Evolutionary conservation across 2,888 invertebrate genomes (phyloP).

Genomic region (Biston betularia): DNA sequence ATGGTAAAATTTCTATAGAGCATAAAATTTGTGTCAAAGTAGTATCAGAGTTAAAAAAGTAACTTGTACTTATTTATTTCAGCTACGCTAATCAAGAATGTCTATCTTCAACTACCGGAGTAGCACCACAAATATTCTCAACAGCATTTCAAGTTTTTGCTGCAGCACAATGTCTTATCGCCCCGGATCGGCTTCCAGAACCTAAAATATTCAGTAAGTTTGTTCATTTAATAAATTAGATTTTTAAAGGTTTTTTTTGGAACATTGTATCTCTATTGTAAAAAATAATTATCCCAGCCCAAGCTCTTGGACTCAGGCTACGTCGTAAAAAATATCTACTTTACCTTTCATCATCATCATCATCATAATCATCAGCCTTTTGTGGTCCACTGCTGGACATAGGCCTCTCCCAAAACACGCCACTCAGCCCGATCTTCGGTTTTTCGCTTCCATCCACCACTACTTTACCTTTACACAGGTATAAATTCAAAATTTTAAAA

Average conservation of each 20-base stretch:
- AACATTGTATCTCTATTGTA: background rate
- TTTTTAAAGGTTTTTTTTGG: no score
- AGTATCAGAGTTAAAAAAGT: no score
- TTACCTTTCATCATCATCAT: no score
- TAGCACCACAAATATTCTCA: conserved; percentile 37
- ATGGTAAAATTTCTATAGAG: background rate
- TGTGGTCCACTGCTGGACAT: no score
- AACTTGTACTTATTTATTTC: background rate
- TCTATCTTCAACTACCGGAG: conserved; percentile 9
- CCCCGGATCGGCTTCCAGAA: conserved; percentile 37
- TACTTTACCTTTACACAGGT: no score
- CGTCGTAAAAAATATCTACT: no score
- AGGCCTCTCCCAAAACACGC: no score
- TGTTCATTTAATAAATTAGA: background rate
- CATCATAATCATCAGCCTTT: no score
- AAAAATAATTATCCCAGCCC: background rate
- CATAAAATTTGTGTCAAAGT: background rate
- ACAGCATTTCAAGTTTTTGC: conserved; percentile 49
- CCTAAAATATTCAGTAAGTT: conserved; percentile 37
- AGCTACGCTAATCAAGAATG: conserved; percentile 24
- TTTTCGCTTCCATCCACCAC: no score
- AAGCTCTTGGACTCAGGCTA: no score
- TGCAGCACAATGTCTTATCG: conserved; percentile 46
- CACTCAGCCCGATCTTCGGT: no score
- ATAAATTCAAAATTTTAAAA: no score